phyloP scores from a whole-genome alignment of 2,888 invertebrate species.

The Ditylenchus weischeri region DNA sequence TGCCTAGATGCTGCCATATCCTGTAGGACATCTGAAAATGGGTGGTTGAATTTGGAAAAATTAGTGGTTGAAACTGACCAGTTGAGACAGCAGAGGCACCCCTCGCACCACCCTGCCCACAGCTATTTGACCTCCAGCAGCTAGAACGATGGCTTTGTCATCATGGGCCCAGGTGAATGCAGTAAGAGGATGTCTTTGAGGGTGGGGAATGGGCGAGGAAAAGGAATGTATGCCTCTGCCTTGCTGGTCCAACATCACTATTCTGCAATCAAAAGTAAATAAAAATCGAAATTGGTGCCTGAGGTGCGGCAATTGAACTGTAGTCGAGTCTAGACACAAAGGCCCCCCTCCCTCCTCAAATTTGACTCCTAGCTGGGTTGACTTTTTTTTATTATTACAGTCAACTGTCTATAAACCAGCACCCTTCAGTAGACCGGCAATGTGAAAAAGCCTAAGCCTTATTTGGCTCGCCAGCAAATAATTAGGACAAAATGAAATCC shows the following conservation, averaged over 20 bases:
- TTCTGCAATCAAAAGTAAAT: constrained; percentile 21
- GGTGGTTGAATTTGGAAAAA: not conserved
- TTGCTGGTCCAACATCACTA: constrained; percentile 36
- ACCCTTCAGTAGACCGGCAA: no score
- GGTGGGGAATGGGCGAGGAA: constrained; percentile 28
- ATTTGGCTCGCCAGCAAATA: no score
- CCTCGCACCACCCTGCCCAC: constrained; percentile 76
- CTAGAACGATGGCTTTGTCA: constrained; percentile 81
- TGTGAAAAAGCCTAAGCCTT: no score
- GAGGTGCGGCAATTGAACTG: no score
- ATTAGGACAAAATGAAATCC: no score
- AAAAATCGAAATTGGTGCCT: no score
- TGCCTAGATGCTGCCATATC: constrained; percentile 45
- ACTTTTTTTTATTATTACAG: no score
- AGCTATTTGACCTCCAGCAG: constrained; percentile 76
- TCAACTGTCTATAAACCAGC: no score
- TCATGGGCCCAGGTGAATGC: constrained; percentile 98
- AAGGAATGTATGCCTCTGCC: constrained; percentile 36
- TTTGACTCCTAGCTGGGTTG: no score
- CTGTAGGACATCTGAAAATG: constrained; percentile 26
- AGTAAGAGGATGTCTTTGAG: constrained; percentile 64
- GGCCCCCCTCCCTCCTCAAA: no score
- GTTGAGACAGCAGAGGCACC: constrained; percentile 80
- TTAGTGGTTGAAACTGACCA: constrained; percentile 61
- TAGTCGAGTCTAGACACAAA: no score